These are phyloP conservation scores for Drosophila oshimai DNA, from an alignment of 1,140 invertebrate species.

Conservation along the genomic window DNA sequence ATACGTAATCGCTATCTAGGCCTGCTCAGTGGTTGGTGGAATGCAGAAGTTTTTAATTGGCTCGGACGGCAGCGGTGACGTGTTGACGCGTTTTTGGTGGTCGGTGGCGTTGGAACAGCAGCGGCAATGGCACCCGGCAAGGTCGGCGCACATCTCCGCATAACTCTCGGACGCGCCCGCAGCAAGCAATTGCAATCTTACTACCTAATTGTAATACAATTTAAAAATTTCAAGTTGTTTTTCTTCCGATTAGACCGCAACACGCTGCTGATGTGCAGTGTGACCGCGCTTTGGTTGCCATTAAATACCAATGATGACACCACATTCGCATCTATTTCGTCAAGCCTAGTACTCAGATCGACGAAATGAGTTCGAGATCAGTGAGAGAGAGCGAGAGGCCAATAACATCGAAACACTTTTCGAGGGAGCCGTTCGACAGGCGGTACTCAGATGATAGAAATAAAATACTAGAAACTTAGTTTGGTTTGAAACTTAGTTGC, in stretches of 20 bases:
- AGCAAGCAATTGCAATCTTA: constrained; percentile 7
- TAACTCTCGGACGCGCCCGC: constrained; percentile 36
- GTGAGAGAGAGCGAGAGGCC: too few relatives aligned
- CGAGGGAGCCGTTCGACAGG: too few relatives aligned
- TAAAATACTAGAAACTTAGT: too few relatives aligned
- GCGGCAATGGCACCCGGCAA: constrained; percentile 62
- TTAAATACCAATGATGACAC: constrained; percentile 11
- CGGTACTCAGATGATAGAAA: too few relatives aligned
- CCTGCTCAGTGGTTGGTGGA: constrained; percentile 12
- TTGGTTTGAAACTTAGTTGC: too few relatives aligned
- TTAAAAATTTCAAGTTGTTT: constrained; percentile 17
- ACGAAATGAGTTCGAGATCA: too few relatives aligned
- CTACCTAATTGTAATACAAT: constrained; percentile 5
- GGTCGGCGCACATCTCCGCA: constrained; percentile 64
- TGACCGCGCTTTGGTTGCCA: neutral
- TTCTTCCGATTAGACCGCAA: constrained; percentile 21
- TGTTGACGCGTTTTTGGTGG: constrained; percentile 27
- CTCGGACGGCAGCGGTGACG: constrained; percentile 32
- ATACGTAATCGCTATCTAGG: constrained; percentile 23
- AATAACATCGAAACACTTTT: too few relatives aligned
- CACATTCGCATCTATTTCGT: constrained; percentile 11
- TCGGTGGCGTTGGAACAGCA: constrained; percentile 46
- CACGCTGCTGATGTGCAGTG: constrained; percentile 39
- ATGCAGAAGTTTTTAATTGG: constrained; percentile 58
- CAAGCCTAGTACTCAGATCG: too few relatives aligned